Evolutionary conservation across 2,113 vertebrate species (phyloP).

Genomic region (Pogona vitticeps): DNA sequence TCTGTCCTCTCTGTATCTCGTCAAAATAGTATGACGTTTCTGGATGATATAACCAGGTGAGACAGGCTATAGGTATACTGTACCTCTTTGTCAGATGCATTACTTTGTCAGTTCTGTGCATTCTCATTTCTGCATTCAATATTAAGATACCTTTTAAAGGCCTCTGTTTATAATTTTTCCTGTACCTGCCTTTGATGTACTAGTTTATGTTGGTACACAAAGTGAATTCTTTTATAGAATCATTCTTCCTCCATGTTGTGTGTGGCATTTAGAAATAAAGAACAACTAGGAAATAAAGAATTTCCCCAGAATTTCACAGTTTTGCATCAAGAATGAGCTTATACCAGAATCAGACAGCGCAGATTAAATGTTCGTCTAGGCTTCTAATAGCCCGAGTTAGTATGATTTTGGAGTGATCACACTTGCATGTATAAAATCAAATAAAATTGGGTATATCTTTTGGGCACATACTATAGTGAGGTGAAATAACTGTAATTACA

Average conservation of each 20-base stretch:
- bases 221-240: neutral
- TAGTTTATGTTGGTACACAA: neutral
- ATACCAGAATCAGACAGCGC: neutral
- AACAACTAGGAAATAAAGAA: neutral
- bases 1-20: too few relatives aligned
- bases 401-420: conserved; percentile 1
- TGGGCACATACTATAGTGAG: neutral
- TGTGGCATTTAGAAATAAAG: neutral
- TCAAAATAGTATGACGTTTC: too few relatives aligned
- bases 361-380: neutral
- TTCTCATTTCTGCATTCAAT: too few relatives aligned
- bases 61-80: too few relatives aligned
- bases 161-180: too few relatives aligned
- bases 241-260: neutral
- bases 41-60: too few relatives aligned
- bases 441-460: neutral
- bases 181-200: too few relatives aligned
- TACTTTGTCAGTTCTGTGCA: too few relatives aligned
- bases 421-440: neutral
- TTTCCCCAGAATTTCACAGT: neutral
- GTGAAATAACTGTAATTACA: neutral
- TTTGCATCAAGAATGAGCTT: neutral
- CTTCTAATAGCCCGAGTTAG: neutral
- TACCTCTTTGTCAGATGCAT: too few relatives aligned
- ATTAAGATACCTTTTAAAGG: too few relatives aligned